Evolutionary conservation across 1,140 invertebrate genomes (phyloP).

Genomic region (Microvelia longipes): DNA sequence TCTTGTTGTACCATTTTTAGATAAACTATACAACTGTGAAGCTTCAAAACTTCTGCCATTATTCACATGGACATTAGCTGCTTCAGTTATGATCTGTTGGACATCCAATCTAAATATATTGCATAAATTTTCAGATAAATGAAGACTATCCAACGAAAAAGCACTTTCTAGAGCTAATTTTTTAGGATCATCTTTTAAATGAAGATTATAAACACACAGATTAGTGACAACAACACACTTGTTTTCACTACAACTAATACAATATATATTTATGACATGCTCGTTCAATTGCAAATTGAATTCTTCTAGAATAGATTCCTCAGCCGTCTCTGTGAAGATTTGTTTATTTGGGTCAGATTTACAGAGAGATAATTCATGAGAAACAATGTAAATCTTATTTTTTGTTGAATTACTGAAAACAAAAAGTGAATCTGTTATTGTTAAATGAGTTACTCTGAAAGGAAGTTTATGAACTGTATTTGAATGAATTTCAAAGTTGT

Average conservation of each 20-base stretch:
- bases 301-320: constrained; percentile 5
- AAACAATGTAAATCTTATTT: constrained; percentile 5
- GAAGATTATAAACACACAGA: constrained; percentile 46
- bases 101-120: constrained; percentile 47
- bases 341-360: constrained; percentile 6
- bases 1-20: constrained; percentile 37
- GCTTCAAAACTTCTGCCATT: constrained; percentile 47
- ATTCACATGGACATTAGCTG: constrained; percentile 50
- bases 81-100: constrained; percentile 50
- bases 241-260: constrained; percentile 3
- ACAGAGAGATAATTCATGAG: constrained; percentile 5
- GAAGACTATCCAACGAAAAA: constrained; percentile 36
- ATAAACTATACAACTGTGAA: constrained; percentile 51
- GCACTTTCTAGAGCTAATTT: constrained; percentile 48
- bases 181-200: constrained; percentile 25
- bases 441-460: neutral
- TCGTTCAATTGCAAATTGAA: constrained; percentile 6
- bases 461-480: constrained; percentile 10
- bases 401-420: neutral
- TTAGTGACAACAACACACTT: constrained; percentile 52
- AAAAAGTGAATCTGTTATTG: constrained; percentile 4
- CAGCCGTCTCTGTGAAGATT: constrained; percentile 2
- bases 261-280: constrained; percentile 3
- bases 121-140: constrained; percentile 39
- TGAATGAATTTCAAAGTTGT: neutral